phyloP scores from a whole-genome alignment of 2,113 vertebrate genomes.

The Sebastes schlegelii region DNA sequence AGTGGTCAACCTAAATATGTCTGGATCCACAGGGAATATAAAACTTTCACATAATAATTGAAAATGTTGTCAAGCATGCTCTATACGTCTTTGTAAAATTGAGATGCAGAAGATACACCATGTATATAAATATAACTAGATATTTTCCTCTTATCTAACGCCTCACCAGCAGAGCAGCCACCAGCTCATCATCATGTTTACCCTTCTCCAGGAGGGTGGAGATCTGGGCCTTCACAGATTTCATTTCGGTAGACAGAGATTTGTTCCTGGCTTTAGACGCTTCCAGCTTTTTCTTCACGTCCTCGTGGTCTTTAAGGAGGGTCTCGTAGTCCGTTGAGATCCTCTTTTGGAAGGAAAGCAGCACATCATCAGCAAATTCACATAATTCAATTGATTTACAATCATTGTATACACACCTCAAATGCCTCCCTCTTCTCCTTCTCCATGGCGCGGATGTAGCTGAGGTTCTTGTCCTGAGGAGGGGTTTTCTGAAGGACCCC shows the following conservation, averaged over 20 bases:
- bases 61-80: neutral
- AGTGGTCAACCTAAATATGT: too few relatives aligned
- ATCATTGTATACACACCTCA: slow-evolving; percentile 81
- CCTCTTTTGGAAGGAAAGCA: slow-evolving; percentile 75
- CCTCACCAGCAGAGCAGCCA: slow-evolving; percentile 90
- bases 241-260: slow-evolving; percentile 86
- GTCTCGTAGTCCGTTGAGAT: slow-evolving; percentile 81
- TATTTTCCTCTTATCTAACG: neutral
- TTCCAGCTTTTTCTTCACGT: slow-evolving; percentile 87
- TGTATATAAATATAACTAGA: neutral
- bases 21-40: neutral
- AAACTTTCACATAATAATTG: neutral
- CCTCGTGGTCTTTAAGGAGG: slow-evolving; percentile 86
- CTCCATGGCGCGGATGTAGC: slow-evolving; percentile 88
- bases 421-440: slow-evolving; percentile 89
- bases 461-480: slow-evolving; percentile 86
- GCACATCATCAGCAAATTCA: neutral
- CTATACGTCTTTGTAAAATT: neutral
- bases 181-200: slow-evolving; percentile 90
- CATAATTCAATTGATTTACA: neutral
- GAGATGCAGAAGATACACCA: neutral
- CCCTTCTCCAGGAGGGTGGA: slow-evolving; percentile 90
- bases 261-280: slow-evolving; percentile 88
- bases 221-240: slow-evolving; percentile 88
- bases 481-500: slow-evolving; percentile 78